Conservation (phyloP, 1,140 invertebrate species). For the Dinoponera quadriceps region DNA sequence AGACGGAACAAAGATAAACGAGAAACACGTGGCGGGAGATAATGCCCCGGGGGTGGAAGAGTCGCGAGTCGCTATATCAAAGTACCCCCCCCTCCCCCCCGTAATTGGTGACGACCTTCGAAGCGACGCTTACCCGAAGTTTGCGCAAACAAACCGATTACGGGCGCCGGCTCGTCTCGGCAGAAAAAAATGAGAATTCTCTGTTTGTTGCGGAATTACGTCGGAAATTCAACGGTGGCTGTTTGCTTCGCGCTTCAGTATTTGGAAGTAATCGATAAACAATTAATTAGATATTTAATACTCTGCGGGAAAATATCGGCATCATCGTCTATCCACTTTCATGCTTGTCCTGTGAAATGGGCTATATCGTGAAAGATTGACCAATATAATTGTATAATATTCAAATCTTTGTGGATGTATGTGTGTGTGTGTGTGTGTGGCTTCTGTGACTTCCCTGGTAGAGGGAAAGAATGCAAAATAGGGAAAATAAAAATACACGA, state of each 20-base stretch:
- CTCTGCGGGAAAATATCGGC: not conserved
- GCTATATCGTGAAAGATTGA: too few species aligned
- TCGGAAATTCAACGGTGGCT: too few species aligned
- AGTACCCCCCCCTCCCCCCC: too few species aligned
- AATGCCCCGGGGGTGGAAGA: not conserved
- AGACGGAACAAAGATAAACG: slow-evolving; percentile 2
- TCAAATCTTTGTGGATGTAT: not conserved
- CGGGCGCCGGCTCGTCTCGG: not conserved
- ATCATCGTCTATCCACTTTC: too few species aligned
- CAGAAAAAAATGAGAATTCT: not conserved
- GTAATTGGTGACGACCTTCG: not conserved
- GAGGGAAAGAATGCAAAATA: not conserved
- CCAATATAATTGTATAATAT: not conserved
- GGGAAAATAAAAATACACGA: slow-evolving; percentile 11
- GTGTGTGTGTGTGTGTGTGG: too few species aligned
- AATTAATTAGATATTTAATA: not conserved
- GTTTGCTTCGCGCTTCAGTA: too few species aligned
- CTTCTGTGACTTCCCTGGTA: not conserved
- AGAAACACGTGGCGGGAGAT: slow-evolving; percentile 5
- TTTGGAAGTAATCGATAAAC: not conserved
- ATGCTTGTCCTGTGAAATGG: too few species aligned
- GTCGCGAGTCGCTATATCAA: not conserved
- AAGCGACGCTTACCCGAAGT: not conserved
- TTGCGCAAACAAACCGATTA: not conserved
- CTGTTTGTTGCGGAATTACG: not conserved